Conservation (phyloP, 2,113 vertebrate genomes). For the Onychorhynchus coronatus region DNA sequence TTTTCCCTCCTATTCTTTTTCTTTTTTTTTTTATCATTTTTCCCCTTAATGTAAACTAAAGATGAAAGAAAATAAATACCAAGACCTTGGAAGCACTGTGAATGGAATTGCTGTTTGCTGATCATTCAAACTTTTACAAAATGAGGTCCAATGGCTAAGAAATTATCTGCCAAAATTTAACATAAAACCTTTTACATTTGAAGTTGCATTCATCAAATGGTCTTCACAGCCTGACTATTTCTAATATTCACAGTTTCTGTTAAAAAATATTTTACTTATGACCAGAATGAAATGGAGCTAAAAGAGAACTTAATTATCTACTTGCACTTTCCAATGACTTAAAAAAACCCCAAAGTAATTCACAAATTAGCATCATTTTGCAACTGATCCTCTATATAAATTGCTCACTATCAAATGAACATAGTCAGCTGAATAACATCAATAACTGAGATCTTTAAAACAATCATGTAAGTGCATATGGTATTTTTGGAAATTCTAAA, state of each 20-base stretch:
- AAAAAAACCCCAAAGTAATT: neutral
- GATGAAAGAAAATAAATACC: neutral
- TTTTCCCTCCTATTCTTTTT: neutral
- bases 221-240: neutral
- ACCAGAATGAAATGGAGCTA: neutral
- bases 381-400: neutral
- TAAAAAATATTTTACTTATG: neutral
- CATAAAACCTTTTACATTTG: neutral
- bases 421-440: neutral
- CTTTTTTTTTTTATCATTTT: neutral
- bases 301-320: neutral
- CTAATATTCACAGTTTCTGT: neutral
- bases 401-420: neutral
- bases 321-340: neutral
- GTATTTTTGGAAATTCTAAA: neutral
- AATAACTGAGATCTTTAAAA: neutral
- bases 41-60: neutral
- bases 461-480: neutral
- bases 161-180: neutral
- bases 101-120: neutral
- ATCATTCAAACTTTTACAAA: neutral
- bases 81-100: neutral
- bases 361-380: neutral
- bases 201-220: neutral
- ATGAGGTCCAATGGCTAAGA: neutral